A percentile compares a stretch with the other conserved stretches of the same genome.
Conservation (phyloP, 37 sponge, comb jelly and placozoan genomes). For the Mnemiopsis leidyi region DNA sequence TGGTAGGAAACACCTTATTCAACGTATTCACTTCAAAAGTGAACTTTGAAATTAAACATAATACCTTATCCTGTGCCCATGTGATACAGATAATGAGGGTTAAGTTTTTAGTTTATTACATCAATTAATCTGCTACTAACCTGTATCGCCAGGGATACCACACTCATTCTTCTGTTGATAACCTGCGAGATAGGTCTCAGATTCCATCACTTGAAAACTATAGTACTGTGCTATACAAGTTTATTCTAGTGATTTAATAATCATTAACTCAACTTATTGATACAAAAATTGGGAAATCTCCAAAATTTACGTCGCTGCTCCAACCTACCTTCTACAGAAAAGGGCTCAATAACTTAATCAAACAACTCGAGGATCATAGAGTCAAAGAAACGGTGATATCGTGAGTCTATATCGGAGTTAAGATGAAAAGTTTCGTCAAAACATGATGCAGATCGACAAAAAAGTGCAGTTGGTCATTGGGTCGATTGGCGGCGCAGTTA, state of each 20-base stretch:
- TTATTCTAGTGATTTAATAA: too few species aligned
- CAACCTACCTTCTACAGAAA: not conserved
- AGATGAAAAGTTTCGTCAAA: not conserved
- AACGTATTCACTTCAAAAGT: too few species aligned
- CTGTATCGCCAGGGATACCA: slow-evolving; percentile 49
- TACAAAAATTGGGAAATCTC: not conserved
- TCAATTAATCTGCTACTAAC: too few species aligned
- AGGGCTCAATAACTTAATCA: not conserved
- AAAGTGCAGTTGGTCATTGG: not conserved
- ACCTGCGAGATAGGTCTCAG: slow-evolving; percentile 13
- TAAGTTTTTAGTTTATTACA: too few species aligned
- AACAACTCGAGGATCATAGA: too few species aligned
- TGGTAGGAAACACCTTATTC: too few species aligned
- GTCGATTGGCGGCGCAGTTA: not conserved
- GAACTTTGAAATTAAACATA: too few species aligned
- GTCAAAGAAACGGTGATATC: too few species aligned
- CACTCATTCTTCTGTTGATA: slow-evolving; percentile 60
- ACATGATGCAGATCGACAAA: not conserved
- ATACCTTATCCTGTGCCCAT: too few species aligned
- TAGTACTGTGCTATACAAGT: too few species aligned
- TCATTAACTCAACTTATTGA: not conserved
- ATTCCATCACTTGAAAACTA: too few species aligned
- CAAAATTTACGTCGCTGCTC: not conserved
- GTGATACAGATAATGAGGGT: too few species aligned
- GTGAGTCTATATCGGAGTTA: not conserved